Evolutionary conservation across 2,888 invertebrate species (phyloP).

Genomic region (Bhutanitis thaidina): DNA sequence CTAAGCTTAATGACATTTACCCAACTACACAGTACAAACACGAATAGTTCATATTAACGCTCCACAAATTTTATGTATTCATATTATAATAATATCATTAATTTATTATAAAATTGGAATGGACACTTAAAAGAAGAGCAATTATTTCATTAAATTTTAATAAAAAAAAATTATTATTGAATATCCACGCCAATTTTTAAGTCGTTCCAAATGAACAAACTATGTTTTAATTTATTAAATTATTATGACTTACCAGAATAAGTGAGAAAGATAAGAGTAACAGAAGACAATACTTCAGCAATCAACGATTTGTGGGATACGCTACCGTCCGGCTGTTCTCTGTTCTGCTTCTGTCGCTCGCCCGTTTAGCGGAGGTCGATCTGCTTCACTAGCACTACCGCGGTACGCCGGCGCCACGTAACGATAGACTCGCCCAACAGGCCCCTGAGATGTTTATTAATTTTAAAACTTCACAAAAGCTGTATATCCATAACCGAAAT

Average conservation of each 20-base stretch:
- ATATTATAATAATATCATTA: no score
- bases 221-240: no score
- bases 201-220: no score
- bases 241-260: conserved; percentile 44
- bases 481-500: conserved; percentile 41
- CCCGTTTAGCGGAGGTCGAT: conserved; percentile 58
- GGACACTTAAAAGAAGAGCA: no score
- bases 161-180: no score
- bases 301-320: conserved; percentile 59
- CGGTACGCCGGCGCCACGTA: conserved; percentile 54
- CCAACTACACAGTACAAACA: not conserved
- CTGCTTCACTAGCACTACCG: conserved; percentile 54
- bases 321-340: conserved; percentile 60
- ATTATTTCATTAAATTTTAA: no score
- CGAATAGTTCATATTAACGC: no score
- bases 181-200: no score
- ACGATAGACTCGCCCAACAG: conserved; percentile 59
- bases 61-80: no score
- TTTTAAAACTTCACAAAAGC: conserved; percentile 41
- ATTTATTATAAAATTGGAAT: no score
- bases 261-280: conserved; percentile 26
- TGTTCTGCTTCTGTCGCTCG: conserved; percentile 42
- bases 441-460: conserved; percentile 53
- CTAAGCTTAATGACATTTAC: no score
- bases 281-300: conserved; percentile 47